These are phyloP conservation scores for Mystacornis crossleyi DNA, from an alignment of 2,113 vertebrate species.

Conservation along the genomic window DNA sequence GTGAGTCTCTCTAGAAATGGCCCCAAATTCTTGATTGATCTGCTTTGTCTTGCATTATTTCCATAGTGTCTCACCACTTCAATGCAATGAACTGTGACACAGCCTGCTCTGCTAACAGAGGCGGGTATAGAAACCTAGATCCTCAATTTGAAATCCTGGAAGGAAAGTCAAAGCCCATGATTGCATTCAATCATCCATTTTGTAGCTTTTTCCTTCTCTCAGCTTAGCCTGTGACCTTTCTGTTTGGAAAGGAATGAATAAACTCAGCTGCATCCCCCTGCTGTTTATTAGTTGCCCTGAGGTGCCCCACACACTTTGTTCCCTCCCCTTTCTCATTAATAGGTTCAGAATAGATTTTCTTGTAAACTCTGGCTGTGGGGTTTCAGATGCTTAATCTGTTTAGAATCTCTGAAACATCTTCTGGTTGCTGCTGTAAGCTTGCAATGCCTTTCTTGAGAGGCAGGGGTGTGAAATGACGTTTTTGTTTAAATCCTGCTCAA, in stretches of 20 bases:
- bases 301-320: not conserved
- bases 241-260: not conserved
- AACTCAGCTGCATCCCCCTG: not conserved
- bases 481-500: not conserved
- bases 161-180: not conserved
- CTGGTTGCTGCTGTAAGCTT: not conserved
- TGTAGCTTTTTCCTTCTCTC: not conserved
- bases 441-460: not conserved
- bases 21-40: not conserved
- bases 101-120: not conserved
- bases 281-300: not conserved
- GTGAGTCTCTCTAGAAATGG: not conserved
- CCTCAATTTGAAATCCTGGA: not conserved
- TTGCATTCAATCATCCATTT: not conserved
- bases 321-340: not conserved
- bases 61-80: not conserved
- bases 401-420: not conserved
- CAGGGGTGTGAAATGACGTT: not conserved
- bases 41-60: not conserved
- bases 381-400: not conserved
- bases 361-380: not conserved
- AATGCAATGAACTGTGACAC: not conserved
- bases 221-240: not conserved
- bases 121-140: not conserved
- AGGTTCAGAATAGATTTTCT: not conserved